A percentile compares a stretch with the other conserved stretches of the same genome.
These are phyloP conservation scores for Lasioglossum morio DNA, from an alignment of 2,888 invertebrate species.

Conservation along the genomic window DNA sequence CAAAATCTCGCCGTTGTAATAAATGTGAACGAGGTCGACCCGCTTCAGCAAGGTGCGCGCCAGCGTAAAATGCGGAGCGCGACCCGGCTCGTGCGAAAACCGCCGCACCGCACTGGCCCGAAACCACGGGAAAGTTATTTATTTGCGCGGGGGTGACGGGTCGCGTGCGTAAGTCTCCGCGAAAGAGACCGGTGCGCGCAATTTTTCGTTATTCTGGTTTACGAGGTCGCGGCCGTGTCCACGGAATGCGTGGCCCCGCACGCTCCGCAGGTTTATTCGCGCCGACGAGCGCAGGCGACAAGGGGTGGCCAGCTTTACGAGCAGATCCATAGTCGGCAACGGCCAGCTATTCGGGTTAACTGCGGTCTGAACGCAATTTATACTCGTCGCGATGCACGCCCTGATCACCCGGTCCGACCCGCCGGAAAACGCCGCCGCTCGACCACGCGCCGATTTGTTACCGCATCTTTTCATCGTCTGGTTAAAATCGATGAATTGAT, in stretches of 20 bases:
- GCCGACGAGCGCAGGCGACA: slow-evolving; percentile 9
- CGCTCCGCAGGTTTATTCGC: slow-evolving; percentile 50
- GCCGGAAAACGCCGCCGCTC: not conserved
- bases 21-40: not conserved
- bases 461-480: not conserved
- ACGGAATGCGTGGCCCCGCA: slow-evolving; percentile 35
- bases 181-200: slow-evolving; percentile 28
- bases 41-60: not conserved
- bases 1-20: not conserved
- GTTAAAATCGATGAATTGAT: not conserved
- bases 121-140: slow-evolving; percentile 54
- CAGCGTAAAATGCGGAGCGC: slow-evolving; percentile 8
- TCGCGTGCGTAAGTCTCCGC: slow-evolving; percentile 25
- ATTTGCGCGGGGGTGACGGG: slow-evolving; percentile 29
- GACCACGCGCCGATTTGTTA: slow-evolving; percentile 10
- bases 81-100: not conserved
- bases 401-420: slow-evolving; percentile 24
- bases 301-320: slow-evolving; percentile 41
- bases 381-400: slow-evolving; percentile 59
- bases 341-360: slow-evolving; percentile 68
- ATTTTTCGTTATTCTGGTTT: slow-evolving; percentile 53
- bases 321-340: slow-evolving; percentile 43
- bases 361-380: slow-evolving; percentile 69
- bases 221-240: slow-evolving; percentile 5
- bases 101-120: not conserved